A percentile compares a stretch with the other conserved stretches of the same genome.
These are phyloP conservation scores for Fissipunctia ypsillon DNA, from an alignment of 2,888 invertebrate genomes.

Conservation along the genomic window DNA sequence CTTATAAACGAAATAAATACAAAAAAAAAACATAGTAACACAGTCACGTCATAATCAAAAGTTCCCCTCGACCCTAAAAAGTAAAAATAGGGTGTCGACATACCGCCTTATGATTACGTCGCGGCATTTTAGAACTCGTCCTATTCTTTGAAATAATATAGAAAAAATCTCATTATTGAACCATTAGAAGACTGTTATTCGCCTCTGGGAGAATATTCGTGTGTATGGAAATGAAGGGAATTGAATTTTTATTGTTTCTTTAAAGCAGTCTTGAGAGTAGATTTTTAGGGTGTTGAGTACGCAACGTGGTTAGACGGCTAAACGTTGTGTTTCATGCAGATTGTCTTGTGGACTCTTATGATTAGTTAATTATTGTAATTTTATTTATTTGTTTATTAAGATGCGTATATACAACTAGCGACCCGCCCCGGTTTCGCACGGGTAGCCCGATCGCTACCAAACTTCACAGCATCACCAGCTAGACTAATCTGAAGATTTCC, in stretches of 20 bases:
- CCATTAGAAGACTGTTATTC: slow-evolving; percentile 65
- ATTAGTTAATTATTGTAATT: too few relatives aligned
- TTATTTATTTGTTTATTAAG: too few relatives aligned
- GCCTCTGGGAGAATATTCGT: slow-evolving; percentile 22
- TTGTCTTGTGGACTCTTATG: not conserved
- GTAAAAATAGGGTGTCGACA: slow-evolving; percentile 50
- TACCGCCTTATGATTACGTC: slow-evolving; percentile 59
- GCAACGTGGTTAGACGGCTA: not conserved
- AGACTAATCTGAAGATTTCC: too few relatives aligned
- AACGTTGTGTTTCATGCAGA: not conserved
- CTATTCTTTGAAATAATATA: slow-evolving; percentile 65
- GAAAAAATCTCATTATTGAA: slow-evolving; percentile 72
- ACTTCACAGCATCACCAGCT: too few relatives aligned
- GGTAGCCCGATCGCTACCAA: too few relatives aligned
- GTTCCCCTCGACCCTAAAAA: slow-evolving; percentile 40
- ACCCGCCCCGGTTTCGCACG: too few relatives aligned
- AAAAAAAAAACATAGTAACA: slow-evolving; percentile 5
- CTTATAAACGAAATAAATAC: not conserved
- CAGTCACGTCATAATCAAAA: slow-evolving; percentile 34
- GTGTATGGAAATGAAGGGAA: slow-evolving; percentile 25
- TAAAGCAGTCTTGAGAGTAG: not conserved
- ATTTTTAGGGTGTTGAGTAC: not conserved
- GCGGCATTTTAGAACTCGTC: slow-evolving; percentile 44
- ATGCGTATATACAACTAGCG: too few relatives aligned
- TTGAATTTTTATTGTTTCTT: slow-evolving; percentile 25